These are phyloP conservation scores for Drepana arcuata DNA, from an alignment of 1,140 invertebrate genomes.

Conservation along the genomic window DNA sequence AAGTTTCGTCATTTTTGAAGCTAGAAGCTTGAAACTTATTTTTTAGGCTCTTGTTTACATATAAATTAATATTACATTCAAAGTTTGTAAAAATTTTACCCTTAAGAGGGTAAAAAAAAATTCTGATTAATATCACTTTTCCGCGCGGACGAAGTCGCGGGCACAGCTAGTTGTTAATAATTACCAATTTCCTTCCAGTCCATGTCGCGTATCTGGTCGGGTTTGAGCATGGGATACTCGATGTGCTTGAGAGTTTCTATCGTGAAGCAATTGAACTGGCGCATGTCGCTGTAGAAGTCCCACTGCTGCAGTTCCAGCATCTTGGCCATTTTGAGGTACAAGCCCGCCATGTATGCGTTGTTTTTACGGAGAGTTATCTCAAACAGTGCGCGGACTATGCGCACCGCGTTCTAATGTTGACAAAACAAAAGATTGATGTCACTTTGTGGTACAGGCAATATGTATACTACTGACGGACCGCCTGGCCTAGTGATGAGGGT, in stretches of 20 bases:
- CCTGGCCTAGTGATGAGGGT: too few species aligned
- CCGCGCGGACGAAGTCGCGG: too few species aligned
- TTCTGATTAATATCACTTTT: too few species aligned
- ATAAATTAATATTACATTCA: too few species aligned
- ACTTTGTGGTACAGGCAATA: too few species aligned
- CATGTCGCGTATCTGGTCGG: constrained; percentile 89
- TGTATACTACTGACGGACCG: too few species aligned
- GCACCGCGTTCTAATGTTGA: constrained; percentile 93
- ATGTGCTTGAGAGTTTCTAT: constrained; percentile 87
- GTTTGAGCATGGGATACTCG: constrained; percentile 80
- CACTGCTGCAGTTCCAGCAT: constrained; percentile 93
- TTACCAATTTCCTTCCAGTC: constrained; percentile 87
- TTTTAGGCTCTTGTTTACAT: too few species aligned
- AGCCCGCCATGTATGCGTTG: constrained; percentile 89
- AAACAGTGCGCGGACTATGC: constrained; percentile 94
- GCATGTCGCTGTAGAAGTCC: constrained; percentile 88
- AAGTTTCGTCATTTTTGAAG: too few species aligned
- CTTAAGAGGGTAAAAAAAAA: too few species aligned
- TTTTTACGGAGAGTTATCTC: constrained; percentile 93
- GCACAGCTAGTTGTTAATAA: constrained; percentile 2
- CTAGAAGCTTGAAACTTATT: too few species aligned
- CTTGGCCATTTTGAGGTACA: constrained; percentile 88
- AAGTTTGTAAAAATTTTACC: too few species aligned
- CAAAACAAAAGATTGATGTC: too few species aligned
- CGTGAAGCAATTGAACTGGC: constrained; percentile 88